Percentiles rank a stretch among this genome's conserved stretches.
Evolutionary conservation across 2,113 vertebrate genomes (phyloP).

Genomic region (Egretta garzetta): DNA sequence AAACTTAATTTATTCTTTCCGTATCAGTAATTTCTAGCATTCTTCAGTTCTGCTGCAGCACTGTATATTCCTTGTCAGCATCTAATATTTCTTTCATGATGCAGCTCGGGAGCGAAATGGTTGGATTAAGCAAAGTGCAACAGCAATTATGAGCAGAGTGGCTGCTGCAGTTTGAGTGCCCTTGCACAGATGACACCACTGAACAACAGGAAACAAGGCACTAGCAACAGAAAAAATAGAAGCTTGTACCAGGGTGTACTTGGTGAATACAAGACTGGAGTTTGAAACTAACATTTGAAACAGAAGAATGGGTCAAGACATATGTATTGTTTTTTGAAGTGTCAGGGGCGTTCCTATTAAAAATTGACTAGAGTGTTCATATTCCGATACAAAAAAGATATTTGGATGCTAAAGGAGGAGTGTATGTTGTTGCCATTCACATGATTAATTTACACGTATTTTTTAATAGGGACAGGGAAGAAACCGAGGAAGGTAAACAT

Average conservation of each 20-base stretch:
- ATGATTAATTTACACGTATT: background rate
- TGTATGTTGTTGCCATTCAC: background rate
- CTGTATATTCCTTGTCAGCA: background rate
- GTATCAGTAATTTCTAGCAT: background rate
- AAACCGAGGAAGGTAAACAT: background rate
- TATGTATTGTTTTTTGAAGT: fast-evolving
- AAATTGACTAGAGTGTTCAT: fast-evolving
- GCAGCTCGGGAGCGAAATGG: fast-evolving
- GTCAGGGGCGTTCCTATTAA: background rate
- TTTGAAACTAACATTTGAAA: background rate
- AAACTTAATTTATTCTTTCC: background rate
- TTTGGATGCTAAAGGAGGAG: background rate
- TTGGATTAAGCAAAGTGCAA: background rate
- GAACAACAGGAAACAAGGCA: background rate
- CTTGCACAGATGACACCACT: background rate
- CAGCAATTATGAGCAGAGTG: background rate
- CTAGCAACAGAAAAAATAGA: background rate
- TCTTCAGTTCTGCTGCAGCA: background rate
- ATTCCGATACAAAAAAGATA: background rate
- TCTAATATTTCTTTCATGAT: background rate
- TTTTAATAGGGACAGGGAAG: background rate
- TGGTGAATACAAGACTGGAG: background rate
- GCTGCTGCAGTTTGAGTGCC: background rate
- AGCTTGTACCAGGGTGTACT: background rate
- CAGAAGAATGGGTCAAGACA: background rate